Conservation (phyloP, 2,888 invertebrate genomes). For the Athalia rosae region DNA sequence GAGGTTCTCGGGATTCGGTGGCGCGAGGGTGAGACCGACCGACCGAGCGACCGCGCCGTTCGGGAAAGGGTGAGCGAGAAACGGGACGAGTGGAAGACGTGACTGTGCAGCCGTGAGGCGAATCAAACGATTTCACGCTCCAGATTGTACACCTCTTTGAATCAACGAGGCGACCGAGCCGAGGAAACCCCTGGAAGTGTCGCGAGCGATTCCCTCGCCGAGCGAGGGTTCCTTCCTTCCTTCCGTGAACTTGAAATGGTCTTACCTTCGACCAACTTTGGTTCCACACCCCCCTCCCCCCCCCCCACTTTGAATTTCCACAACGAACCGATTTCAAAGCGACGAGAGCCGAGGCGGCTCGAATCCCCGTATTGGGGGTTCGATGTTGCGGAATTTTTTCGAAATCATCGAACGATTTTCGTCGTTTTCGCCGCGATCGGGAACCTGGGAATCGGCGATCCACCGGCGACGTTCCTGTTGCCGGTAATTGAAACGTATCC, state of each 20-base stretch:
- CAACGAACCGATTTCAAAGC: not conserved
- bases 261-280: not conserved
- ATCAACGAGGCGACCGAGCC: conserved; percentile 47
- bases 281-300: conserved; percentile 4
- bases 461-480: too few relatives aligned
- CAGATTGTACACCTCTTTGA: conserved; percentile 63
- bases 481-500: too few relatives aligned
- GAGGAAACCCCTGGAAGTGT: conserved; percentile 37
- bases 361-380: too few relatives aligned
- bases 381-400: too few relatives aligned
- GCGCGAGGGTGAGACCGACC: conserved; percentile 22
- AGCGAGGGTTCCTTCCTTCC: too few relatives aligned
- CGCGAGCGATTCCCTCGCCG: conserved; percentile 16
- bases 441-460: too few relatives aligned
- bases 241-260: conserved; percentile 23
- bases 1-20: not conserved
- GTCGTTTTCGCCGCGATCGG: too few relatives aligned
- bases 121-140: conserved; percentile 72
- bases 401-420: too few relatives aligned
- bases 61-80: conserved; percentile 47
- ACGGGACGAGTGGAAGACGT: conserved; percentile 60
- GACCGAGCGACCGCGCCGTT: too few relatives aligned
- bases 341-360: not conserved
- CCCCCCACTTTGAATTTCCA: not conserved
- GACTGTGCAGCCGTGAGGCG: conserved; percentile 64